Evolutionary conservation across 2,113 vertebrate species (phyloP).

Genomic region (Marmota monax): DNA sequence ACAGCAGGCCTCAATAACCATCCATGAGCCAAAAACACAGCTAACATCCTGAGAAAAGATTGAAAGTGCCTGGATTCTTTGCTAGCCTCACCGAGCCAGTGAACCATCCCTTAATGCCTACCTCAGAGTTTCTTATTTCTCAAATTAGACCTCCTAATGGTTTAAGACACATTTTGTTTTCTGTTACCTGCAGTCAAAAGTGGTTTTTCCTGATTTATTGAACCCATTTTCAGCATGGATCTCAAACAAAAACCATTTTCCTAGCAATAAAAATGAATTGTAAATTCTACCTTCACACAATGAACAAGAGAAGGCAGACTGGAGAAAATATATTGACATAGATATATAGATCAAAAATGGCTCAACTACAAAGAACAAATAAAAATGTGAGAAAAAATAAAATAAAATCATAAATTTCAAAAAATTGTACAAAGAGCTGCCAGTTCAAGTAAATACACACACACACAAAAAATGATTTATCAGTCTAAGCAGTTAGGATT

Average conservation of each 20-base stretch:
- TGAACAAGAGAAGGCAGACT: not conserved
- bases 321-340: not conserved
- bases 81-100: not conserved
- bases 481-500: not conserved
- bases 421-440: not conserved
- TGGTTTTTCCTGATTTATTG: not conserved
- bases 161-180: not conserved
- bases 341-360: not conserved
- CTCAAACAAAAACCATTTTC: slow-evolving; percentile 37
- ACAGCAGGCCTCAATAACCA: not conserved
- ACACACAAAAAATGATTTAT: not conserved
- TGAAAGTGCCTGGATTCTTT: not conserved
- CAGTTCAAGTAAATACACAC: not conserved
- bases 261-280: slow-evolving; percentile 1
- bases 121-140: not conserved
- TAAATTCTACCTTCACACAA: not conserved
- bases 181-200: not conserved
- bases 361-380: not conserved
- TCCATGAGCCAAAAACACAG: not conserved
- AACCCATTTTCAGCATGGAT: not conserved
- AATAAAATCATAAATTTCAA: too few relatives aligned
- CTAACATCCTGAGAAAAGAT: not conserved
- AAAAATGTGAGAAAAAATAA: too few relatives aligned
- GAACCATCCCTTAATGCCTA: not conserved
- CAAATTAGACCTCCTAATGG: not conserved